These are phyloP conservation scores for Eupithecia tripunctaria DNA, from an alignment of 2,888 invertebrate genomes.

Conservation along the genomic window DNA sequence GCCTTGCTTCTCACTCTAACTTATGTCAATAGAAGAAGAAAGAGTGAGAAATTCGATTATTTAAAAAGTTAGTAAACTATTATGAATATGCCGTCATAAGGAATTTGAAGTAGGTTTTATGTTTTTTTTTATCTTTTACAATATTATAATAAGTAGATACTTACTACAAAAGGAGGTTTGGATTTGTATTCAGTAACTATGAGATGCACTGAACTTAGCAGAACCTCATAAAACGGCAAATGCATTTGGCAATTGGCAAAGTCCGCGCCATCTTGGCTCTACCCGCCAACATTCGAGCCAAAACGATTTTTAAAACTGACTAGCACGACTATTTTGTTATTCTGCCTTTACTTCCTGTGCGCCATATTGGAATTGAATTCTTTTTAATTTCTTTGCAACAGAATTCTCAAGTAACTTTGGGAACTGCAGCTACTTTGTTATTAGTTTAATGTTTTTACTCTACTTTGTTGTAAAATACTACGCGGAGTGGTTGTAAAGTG, in stretches of 20 bases:
- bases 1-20: no score
- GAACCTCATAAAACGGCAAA: constrained; percentile 6
- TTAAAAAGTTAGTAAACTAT: no score
- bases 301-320: constrained; percentile 32
- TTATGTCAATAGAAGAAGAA: no score
- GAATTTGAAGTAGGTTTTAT: no score
- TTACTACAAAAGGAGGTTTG: neutral
- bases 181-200: neutral
- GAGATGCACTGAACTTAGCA: neutral
- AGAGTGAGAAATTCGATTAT: no score
- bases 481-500: constrained; percentile 3
- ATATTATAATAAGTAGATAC: no score
- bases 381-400: constrained; percentile 16
- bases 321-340: neutral
- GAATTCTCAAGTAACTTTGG: neutral
- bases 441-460: neutral
- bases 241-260: constrained; percentile 26
- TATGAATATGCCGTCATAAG: no score
- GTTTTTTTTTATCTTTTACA: neutral
- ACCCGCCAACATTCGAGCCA: constrained; percentile 21
- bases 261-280: constrained; percentile 24
- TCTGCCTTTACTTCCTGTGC: constrained; percentile 5
- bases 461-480: neutral
- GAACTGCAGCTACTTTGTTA: neutral
- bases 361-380: constrained; percentile 28